phyloP scores from a whole-genome alignment of 1,140 invertebrate species.

The Drosophila carrolli region DNA sequence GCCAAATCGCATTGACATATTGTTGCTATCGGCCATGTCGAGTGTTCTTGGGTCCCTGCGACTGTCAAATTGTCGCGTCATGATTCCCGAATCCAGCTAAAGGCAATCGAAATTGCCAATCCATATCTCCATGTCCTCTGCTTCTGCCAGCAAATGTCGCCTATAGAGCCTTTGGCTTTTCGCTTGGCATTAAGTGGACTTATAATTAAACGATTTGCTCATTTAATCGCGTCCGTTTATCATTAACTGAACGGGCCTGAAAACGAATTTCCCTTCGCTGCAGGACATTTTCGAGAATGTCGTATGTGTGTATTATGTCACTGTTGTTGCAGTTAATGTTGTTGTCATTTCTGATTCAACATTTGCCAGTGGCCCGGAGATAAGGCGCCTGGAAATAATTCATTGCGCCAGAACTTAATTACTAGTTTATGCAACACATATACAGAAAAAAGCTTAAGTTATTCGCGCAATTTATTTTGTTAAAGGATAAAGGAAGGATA shows the following conservation, averaged over 20 bases:
- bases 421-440: background rate
- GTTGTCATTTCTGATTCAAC: constrained; percentile 2
- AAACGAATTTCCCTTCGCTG: constrained; percentile 44
- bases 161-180: constrained; percentile 67
- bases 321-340: constrained; percentile 23
- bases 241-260: constrained; percentile 37
- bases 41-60: constrained; percentile 32
- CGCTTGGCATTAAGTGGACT: constrained; percentile 72
- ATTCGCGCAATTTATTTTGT: too few relatives aligned
- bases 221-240: constrained; percentile 77
- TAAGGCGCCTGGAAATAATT: background rate
- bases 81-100: constrained; percentile 28
- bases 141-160: constrained; percentile 19
- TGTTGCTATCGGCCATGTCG: constrained; percentile 67
- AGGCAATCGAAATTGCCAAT: constrained; percentile 54
- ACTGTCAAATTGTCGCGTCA: constrained; percentile 77
- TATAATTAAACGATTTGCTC: constrained; percentile 82
- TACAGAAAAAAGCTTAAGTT: background rate
- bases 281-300: constrained; percentile 40
- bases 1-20: constrained; percentile 78
- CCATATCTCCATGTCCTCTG: constrained; percentile 8
- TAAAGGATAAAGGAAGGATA: too few relatives aligned
- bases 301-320: constrained; percentile 26
- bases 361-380: constrained; percentile 9
- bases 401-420: background rate